phyloP scores from a whole-genome alignment of 2,888 invertebrate genomes.

The Acronicta psi region DNA sequence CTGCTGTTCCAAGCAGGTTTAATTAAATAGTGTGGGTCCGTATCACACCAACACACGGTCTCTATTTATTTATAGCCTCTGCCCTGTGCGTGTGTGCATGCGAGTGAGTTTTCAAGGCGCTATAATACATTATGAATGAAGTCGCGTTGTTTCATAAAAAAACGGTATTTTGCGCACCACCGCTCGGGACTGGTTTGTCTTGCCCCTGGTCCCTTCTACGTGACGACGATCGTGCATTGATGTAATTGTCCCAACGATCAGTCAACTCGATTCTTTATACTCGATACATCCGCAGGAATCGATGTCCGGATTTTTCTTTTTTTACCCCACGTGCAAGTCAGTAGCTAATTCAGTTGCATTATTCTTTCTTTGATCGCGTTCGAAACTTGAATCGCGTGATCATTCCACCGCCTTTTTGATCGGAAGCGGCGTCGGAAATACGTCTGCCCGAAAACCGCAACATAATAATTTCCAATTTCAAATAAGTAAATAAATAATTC shows the following conservation, averaged over 20 bases:
- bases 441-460: constrained; percentile 86
- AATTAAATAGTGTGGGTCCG: constrained; percentile 67
- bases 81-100: constrained; percentile 63
- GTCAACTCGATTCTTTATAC: constrained; percentile 69
- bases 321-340: constrained; percentile 57
- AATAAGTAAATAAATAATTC: constrained; percentile 83
- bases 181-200: constrained; percentile 77
- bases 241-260: constrained; percentile 80
- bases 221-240: constrained; percentile 78
- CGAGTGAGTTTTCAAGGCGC: constrained; percentile 74
- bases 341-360: constrained; percentile 60
- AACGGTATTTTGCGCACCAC: constrained; percentile 79
- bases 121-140: constrained; percentile 88
- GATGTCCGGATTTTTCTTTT: constrained; percentile 65
- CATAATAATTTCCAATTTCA: constrained; percentile 85
- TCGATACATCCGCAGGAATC: constrained; percentile 74
- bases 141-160: constrained; percentile 81
- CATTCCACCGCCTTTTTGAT: constrained; percentile 70
- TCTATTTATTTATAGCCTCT: constrained; percentile 73
- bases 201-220: constrained; percentile 74
- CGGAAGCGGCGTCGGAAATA: constrained; percentile 86
- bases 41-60: constrained; percentile 62
- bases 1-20: constrained; percentile 62
- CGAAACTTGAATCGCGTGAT: constrained; percentile 81
- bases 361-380: constrained; percentile 61